phyloP scores from a whole-genome alignment of 2,113 vertebrate genomes.

The Halcyon malimbica region DNA sequence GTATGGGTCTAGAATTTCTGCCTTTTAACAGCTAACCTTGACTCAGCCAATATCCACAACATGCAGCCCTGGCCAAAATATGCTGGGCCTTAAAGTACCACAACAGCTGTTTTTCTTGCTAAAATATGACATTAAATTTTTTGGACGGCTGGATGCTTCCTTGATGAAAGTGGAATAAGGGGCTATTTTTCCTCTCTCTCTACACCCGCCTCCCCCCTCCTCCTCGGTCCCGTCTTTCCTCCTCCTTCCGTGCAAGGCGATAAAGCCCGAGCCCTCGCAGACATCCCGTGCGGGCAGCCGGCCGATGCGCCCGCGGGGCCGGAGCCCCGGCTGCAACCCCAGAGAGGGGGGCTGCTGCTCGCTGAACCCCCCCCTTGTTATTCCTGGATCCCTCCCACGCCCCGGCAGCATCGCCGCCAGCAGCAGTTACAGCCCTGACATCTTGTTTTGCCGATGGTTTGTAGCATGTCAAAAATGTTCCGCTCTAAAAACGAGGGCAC shows the following conservation, averaged over 20 bases:
- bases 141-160: constrained; percentile 51
- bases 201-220: no score
- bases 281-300: neutral
- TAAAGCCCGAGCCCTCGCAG: neutral
- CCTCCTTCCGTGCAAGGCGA: neutral
- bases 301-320: neutral
- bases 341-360: constrained; percentile 8
- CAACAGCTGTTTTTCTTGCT: constrained; percentile 61
- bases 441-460: constrained; percentile 55
- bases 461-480: constrained; percentile 26
- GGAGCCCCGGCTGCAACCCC: neutral
- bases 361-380: neutral
- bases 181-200: neutral
- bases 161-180: constrained; percentile 35
- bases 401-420: neutral
- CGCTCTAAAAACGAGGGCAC: neutral
- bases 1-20: constrained; percentile 41
- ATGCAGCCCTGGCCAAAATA: constrained; percentile 36
- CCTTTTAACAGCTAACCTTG: constrained; percentile 58
- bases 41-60: constrained; percentile 61
- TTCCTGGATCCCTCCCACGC: neutral
- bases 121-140: constrained; percentile 55
- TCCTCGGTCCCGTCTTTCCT: neutral
- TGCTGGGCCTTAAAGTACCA: constrained; percentile 32
- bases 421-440: constrained; percentile 40